These are phyloP conservation scores for Zeuzera pyrina DNA, from an alignment of 2,888 invertebrate genomes.

Conservation along the genomic window DNA sequence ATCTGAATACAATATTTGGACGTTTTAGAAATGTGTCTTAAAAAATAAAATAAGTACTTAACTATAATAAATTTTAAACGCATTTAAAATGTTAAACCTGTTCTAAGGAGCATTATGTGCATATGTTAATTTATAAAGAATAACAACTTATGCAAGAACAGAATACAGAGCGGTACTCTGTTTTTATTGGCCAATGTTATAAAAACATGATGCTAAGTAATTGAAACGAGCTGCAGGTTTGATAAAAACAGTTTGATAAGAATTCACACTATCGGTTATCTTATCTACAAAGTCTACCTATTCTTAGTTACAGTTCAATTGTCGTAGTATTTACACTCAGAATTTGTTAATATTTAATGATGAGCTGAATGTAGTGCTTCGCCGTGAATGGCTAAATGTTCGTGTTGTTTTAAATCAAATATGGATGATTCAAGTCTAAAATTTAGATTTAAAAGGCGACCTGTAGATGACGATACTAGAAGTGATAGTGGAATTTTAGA, in stretches of 20 bases:
- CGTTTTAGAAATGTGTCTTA: too few species aligned
- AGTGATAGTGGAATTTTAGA: constrained; percentile 55
- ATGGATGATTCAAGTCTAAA: constrained; percentile 45
- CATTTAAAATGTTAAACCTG: too few species aligned
- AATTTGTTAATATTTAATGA: constrained; percentile 23
- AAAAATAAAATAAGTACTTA: too few species aligned
- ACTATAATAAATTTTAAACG: too few species aligned
- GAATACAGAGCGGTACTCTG: too few species aligned
- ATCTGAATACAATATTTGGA: too few species aligned
- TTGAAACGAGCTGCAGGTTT: too few species aligned
- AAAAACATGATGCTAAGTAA: too few species aligned
- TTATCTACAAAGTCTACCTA: constrained; percentile 46
- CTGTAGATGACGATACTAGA: constrained; percentile 57
- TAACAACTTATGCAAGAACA: too few species aligned
- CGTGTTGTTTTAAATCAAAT: constrained; percentile 22
- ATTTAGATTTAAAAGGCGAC: constrained; percentile 35
- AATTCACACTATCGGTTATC: constrained; percentile 51
- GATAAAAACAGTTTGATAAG: constrained; percentile 46
- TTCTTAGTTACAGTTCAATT: constrained; percentile 52
- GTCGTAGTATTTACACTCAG: constrained; percentile 35
- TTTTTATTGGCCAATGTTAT: too few species aligned
- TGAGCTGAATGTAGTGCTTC: constrained; percentile 19
- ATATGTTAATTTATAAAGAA: too few species aligned
- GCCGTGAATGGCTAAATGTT: constrained; percentile 20
- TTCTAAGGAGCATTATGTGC: too few species aligned